Conservation (phyloP, 2,113 vertebrate genomes). For the Stictonetta naevosa region DNA sequence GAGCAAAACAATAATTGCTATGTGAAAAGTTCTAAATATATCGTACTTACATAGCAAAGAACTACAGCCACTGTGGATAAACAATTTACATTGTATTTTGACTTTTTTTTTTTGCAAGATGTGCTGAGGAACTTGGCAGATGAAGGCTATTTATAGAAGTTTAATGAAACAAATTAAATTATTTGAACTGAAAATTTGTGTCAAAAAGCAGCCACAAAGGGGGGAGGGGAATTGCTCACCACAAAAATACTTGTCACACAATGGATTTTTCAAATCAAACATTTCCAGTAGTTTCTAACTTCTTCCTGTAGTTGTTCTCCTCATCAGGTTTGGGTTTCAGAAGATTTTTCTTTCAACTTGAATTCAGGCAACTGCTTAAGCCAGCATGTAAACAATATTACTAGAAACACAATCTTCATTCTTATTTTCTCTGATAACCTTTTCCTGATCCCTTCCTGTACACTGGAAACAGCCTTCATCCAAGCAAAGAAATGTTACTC, state of each 20-base stretch:
- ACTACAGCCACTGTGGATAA: neutral
- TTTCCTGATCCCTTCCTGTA: neutral
- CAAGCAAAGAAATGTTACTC: neutral
- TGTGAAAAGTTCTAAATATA: slow-evolving; percentile 20
- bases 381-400: neutral
- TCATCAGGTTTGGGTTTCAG: neutral
- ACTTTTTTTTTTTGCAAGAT: neutral
- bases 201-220: neutral
- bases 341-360: neutral
- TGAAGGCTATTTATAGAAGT: neutral
- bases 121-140: neutral
- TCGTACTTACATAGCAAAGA: neutral
- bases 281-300: neutral
- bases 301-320: neutral
- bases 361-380: neutral
- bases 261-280: neutral
- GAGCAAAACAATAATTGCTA: neutral
- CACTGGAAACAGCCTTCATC: neutral
- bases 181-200: neutral
- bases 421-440: neutral
- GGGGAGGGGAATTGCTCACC: neutral
- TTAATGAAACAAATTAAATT: neutral
- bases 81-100: neutral
- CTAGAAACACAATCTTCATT: neutral
- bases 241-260: neutral